Base-by-base conservation (phyloP, 1,140 invertebrate species). In the Zeugodacus cucurbitae region DNA sequence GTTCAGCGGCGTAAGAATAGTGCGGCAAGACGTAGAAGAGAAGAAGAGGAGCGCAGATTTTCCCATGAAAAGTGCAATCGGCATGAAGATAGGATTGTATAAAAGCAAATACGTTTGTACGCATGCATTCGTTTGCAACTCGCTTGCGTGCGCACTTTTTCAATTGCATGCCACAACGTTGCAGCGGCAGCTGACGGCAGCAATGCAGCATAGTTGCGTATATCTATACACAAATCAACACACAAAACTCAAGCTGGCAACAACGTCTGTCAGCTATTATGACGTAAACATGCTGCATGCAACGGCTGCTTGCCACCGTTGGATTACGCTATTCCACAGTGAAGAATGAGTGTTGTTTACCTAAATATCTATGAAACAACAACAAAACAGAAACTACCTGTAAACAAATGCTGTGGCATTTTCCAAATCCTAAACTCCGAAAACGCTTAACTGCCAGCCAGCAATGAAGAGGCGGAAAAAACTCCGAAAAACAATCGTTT, bases 221-320 rank as follows among this genome's bases (percentile, higher is more conserved):
- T 82, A 62, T 82, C 4, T 22, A 70, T 11, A 32, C 29, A 64
- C 22, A 44, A 8, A 32, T 6, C 37, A 6, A 78, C 41, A 37
- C 41, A 70, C 26, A 67, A 32, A 67, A n/a, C 29, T 32, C 6
- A 29, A 32, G 20, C 0, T n/a, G 37, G 41, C 74, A 82, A 54
- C 74, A n/a, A n/a, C 74, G 11, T 48, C n/a, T 62, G 48, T 54
- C 48, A 54, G 17, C 70, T 37, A 20, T 74, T 82, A 82, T 82
- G 74, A 82, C 74, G 74, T 48, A 82, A 82, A 82, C 74, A 34
- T 82, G 74, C 41, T 26, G 41, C 74, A 82, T 82, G 74, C 41
- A 82, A 82, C 44, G 37, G 41, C 74, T 82, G n/a, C 74, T 48
- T 82, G 74, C 74, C 41, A 82, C 74, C 26, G n/a, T 82, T 48